phyloP scores from a whole-genome alignment of 2,888 invertebrate genomes.

The Ganaspis brasiliensis region DNA sequence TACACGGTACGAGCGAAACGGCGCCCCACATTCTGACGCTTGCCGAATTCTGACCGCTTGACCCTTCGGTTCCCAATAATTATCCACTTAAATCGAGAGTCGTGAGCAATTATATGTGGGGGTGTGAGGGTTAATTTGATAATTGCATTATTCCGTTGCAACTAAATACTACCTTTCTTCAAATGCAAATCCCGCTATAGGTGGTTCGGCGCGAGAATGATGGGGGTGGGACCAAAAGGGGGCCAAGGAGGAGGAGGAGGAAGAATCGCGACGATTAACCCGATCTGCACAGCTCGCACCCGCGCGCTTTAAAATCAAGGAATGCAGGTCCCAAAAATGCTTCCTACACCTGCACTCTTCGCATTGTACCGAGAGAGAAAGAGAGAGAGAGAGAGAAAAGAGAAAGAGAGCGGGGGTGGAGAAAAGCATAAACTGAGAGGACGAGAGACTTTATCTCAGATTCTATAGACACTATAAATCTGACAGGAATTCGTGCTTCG shows the following conservation, averaged over 20 bases:
- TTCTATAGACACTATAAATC: slow-evolving; percentile 40
- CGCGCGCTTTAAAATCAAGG: slow-evolving; percentile 33
- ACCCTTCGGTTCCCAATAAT: slow-evolving; percentile 64
- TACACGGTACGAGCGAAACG: slow-evolving; percentile 54
- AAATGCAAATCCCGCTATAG: slow-evolving; percentile 63
- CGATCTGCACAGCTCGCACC: slow-evolving; percentile 44
- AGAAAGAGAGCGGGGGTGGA: not conserved
- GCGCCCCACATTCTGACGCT: slow-evolving; percentile 63
- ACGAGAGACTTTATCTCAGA: not conserved
- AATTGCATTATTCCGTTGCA: slow-evolving; percentile 66
- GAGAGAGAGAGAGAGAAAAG: not conserved
- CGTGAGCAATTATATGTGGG: slow-evolving; percentile 62
- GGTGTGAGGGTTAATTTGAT: slow-evolving; percentile 67
- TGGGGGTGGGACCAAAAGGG: not conserved
- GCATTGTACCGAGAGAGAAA: not conserved
- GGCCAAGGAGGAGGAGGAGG: slow-evolving; percentile 20
- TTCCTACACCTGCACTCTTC: slow-evolving; percentile 40
- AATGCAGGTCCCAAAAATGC: slow-evolving; percentile 37
- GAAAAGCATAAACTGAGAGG: not conserved
- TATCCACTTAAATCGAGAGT: slow-evolving; percentile 66
- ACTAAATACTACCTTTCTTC: slow-evolving; percentile 68
- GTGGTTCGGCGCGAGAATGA: slow-evolving; percentile 23
- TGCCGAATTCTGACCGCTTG: slow-evolving; percentile 67
- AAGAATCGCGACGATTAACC: slow-evolving; percentile 62
- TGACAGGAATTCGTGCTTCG: slow-evolving; percentile 39